Conservation (phyloP, 2,113 vertebrate genomes). For the Forbesichthys agassizii region DNA sequence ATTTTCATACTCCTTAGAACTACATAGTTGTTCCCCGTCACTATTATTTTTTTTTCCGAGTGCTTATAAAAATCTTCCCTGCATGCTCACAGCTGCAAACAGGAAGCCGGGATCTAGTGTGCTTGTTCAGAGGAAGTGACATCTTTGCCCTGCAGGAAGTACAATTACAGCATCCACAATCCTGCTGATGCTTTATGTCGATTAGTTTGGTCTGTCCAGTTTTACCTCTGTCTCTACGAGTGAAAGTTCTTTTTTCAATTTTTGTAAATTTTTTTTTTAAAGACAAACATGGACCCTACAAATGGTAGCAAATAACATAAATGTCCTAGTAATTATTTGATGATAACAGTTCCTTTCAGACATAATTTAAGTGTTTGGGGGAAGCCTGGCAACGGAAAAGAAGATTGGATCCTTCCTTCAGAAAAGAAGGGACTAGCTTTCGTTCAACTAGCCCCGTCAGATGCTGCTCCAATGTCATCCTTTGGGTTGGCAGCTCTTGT, state of each 20-base stretch:
- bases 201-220: slow-evolving; percentile 65
- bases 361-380: slow-evolving; percentile 47
- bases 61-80: slow-evolving; percentile 72
- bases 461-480: slow-evolving; percentile 43
- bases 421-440: slow-evolving; percentile 30
- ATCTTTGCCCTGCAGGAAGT: slow-evolving; percentile 79
- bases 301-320: slow-evolving; percentile 61
- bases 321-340: slow-evolving; percentile 46
- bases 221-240: slow-evolving; percentile 44
- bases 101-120: slow-evolving; percentile 77
- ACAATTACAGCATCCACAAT: slow-evolving; percentile 73
- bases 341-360: slow-evolving; percentile 61
- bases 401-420: not conserved
- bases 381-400: slow-evolving; percentile 49
- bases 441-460: slow-evolving; percentile 30
- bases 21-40: slow-evolving; percentile 55
- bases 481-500: slow-evolving; percentile 46
- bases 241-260: slow-evolving; percentile 36
- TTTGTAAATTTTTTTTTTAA: slow-evolving; percentile 23
- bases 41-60: slow-evolving; percentile 57
- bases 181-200: slow-evolving; percentile 59
- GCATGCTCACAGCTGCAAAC: slow-evolving; percentile 80
- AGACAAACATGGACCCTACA: slow-evolving; percentile 41
- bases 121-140: slow-evolving; percentile 79
- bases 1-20: slow-evolving; percentile 57